Evolutionary conservation across 2,113 vertebrate species (phyloP), one percentile per base, ranked within the genome.

Genomic region (Corythoichthys intestinalis): DNA sequence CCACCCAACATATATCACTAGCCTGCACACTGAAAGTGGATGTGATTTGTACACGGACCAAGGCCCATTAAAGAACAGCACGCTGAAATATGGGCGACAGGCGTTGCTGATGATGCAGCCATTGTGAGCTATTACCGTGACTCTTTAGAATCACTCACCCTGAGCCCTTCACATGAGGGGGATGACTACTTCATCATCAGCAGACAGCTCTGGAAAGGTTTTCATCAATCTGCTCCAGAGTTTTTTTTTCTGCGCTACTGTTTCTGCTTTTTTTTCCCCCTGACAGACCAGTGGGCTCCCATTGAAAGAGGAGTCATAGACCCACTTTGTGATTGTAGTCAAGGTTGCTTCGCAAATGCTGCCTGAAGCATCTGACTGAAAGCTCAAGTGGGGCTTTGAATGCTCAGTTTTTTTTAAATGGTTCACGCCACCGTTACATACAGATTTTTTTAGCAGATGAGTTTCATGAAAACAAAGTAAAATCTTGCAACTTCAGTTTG

Each of bases 101-200:
- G 83, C 49, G 8, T 75, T 82, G 77, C 82, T 89, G 87, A 87
- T 84, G 83, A 85, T 87, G 82, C 84, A 87, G 81, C 79, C 81
- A 63, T 79, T 76, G 77, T 81, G 83, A 83, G 82, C 83, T 85
- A 85, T 79, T 79, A 86, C 78, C 67, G 63, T 72, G 85, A 79
- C 73, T 81, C 77, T 85, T 87, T 69, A 70, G 75, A 82, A 84
- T 84, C 75, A 69, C 79, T 86, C 87, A 80, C 72, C 52, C 80
- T 37, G 35, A 73, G 76, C 66, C 78, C 63, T 78, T 84, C 17
- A 74, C 75, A 81, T 28, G 74, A 78, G 78, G 28, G 48, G 15
- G 62, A 76, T 59, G 66, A 61, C 71, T 17, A 84, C 69, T 87
- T 82, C 58, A 87, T 90, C 87, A 87, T 60, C 37, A 75, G 57